Conservation (phyloP, 2,797 vertebrate genomes). For the Aphelocoma californica region DNA sequence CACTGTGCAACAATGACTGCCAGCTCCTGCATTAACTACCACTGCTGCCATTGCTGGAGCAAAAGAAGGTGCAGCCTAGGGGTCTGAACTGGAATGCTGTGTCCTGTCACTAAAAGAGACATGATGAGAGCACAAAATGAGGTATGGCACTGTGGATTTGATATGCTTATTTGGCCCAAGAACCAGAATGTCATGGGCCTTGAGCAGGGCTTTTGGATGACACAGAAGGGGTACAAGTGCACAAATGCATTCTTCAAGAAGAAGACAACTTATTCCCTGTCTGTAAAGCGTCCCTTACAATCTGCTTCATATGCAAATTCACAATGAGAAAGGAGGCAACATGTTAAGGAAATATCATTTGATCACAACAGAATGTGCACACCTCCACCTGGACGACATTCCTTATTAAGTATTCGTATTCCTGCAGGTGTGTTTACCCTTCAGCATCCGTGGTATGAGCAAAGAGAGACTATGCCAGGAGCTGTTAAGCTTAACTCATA, state of each 20-base stretch:
- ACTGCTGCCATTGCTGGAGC: background rate
- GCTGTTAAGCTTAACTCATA: background rate
- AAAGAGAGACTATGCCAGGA: background rate
- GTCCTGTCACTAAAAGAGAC: background rate
- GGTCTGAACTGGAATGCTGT: background rate
- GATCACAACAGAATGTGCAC: background rate
- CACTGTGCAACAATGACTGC: rapidly evolving
- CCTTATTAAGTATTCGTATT: background rate
- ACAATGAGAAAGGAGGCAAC: background rate
- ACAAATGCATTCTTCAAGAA: background rate
- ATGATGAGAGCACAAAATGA: background rate
- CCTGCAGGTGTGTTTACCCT: background rate
- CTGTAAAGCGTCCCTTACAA: background rate
- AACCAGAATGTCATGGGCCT: background rate
- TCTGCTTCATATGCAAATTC: background rate
- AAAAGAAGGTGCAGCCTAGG: background rate
- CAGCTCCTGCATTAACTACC: background rate
- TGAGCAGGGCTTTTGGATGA: background rate
- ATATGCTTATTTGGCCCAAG: too few relatives aligned
- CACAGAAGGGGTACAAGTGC: background rate
- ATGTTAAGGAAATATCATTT: background rate
- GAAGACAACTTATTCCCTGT: background rate
- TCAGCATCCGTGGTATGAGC: background rate
- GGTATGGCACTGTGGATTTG: background rate
- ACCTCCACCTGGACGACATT: background rate